phyloP scores from a whole-genome alignment of 2,113 vertebrate species.

The Heterotis niloticus region DNA sequence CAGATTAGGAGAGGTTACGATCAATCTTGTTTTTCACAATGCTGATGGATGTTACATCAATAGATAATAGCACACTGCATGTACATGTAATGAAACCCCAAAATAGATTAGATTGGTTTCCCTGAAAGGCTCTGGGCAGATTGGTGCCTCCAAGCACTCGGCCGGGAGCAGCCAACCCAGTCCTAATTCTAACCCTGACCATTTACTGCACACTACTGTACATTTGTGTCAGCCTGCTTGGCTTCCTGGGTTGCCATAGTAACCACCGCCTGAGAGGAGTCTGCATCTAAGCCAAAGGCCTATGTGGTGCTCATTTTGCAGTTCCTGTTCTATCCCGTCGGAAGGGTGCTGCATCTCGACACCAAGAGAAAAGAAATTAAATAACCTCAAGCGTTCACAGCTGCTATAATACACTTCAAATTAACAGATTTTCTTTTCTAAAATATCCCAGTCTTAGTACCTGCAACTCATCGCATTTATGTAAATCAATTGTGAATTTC shows the following conservation, averaged over 20 bases:
- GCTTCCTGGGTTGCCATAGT: neutral
- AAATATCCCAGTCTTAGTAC: neutral
- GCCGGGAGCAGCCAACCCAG: neutral
- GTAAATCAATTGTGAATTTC: slow-evolving; percentile 7
- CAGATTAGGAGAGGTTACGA: too few species aligned
- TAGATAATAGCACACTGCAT: too few species aligned
- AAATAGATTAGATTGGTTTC: too few species aligned
- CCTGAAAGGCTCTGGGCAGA: too few species aligned
- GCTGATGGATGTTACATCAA: too few species aligned
- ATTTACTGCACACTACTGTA: neutral
- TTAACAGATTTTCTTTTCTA: neutral
- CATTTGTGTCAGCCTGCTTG: neutral
- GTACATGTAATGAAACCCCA: too few species aligned
- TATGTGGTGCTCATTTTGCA: neutral
- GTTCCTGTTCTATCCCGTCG: neutral
- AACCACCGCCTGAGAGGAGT: neutral
- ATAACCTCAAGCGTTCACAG: neutral
- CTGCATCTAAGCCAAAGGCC: neutral
- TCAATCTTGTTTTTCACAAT: too few species aligned
- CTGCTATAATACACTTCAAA: neutral
- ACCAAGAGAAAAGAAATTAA: neutral
- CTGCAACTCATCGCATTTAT: neutral
- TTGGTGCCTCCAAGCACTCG: neutral
- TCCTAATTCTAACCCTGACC: neutral
- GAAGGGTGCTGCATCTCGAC: neutral